phyloP scores from a whole-genome alignment of 2,888 invertebrate species.

The Esperia sulphurella region DNA sequence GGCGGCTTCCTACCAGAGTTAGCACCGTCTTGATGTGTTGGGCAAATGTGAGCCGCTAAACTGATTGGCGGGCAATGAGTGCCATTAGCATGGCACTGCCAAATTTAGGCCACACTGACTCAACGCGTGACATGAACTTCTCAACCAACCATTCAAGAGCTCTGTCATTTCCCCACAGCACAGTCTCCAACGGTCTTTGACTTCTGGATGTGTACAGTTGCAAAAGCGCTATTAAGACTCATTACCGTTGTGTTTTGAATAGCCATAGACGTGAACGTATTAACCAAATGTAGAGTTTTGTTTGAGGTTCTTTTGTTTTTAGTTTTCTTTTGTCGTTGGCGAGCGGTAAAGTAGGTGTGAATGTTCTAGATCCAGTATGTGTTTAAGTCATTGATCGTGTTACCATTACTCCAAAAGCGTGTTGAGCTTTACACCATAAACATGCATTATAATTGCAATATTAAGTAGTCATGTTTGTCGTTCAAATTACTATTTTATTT shows the following conservation, averaged over 20 bases:
- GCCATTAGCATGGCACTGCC: constrained; percentile 59
- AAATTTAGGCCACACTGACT: constrained; percentile 47
- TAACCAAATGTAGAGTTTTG: constrained; percentile 14
- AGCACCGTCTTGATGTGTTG: constrained; percentile 43
- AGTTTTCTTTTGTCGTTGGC: constrained; percentile 10
- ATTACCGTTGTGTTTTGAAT: constrained; percentile 38
- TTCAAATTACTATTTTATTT: no score
- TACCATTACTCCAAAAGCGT: not conserved
- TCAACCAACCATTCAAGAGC: constrained; percentile 27
- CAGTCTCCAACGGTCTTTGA: constrained; percentile 17
- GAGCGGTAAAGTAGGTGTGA: constrained; percentile 3
- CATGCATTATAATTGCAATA: no score
- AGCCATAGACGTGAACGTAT: constrained; percentile 18
- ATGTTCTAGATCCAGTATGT: not conserved
- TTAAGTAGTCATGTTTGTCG: no score
- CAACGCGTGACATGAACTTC: constrained; percentile 39
- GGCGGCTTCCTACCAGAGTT: constrained; percentile 28
- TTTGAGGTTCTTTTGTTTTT: constrained; percentile 14
- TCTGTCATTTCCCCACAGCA: constrained; percentile 10
- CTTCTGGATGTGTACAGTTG: constrained; percentile 24
- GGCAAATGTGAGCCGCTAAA: constrained; percentile 57
- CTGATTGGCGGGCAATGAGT: constrained; percentile 66
- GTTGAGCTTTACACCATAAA: no score
- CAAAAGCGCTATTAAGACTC: constrained; percentile 50
- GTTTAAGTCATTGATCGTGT: not conserved